Evolutionary conservation across 2,888 invertebrate species (phyloP).

Genomic region (Ptilodon capucinus): DNA sequence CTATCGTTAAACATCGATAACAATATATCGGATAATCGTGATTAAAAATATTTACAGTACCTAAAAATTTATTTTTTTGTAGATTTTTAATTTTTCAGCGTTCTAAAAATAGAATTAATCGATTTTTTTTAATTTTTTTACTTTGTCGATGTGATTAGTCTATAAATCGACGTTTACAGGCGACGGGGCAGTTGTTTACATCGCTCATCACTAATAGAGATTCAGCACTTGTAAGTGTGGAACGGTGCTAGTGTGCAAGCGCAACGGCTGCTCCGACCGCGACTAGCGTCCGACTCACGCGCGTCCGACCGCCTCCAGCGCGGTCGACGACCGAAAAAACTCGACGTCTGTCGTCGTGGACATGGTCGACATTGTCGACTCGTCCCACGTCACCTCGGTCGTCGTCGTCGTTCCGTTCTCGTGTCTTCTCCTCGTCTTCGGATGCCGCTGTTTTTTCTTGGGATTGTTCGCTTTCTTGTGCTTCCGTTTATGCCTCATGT

Average conservation of each 20-base stretch:
- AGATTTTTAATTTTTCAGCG: background rate
- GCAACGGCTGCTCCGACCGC: slow-evolving; percentile 78
- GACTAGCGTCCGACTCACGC: slow-evolving; percentile 74
- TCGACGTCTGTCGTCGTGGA: slow-evolving; percentile 78
- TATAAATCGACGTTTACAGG: background rate
- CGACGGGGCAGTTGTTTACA: background rate
- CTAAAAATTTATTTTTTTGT: background rate
- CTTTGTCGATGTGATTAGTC: background rate
- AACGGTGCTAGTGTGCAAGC: slow-evolving; percentile 78
- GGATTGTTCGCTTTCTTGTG: slow-evolving; percentile 77
- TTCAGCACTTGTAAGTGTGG: slow-evolving; percentile 71
- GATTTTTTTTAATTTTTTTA: background rate
- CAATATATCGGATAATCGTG: background rate
- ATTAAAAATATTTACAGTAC: slow-evolving; percentile 1
- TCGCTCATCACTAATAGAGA: slow-evolving; percentile 42
- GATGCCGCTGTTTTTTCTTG: slow-evolving; percentile 79
- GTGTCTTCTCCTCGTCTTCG: slow-evolving; percentile 80
- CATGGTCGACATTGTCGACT: slow-evolving; percentile 78
- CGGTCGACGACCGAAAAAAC: slow-evolving; percentile 83
- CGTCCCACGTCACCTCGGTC: slow-evolving; percentile 74
- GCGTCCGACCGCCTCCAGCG: slow-evolving; percentile 80
- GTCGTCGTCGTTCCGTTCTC: slow-evolving; percentile 75
- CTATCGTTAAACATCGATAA: background rate
- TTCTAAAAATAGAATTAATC: background rate
- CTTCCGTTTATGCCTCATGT: slow-evolving; percentile 70